Base-by-base conservation (phyloP, 1,140 invertebrate genomes). In the Lepidurus couesii region DNA sequence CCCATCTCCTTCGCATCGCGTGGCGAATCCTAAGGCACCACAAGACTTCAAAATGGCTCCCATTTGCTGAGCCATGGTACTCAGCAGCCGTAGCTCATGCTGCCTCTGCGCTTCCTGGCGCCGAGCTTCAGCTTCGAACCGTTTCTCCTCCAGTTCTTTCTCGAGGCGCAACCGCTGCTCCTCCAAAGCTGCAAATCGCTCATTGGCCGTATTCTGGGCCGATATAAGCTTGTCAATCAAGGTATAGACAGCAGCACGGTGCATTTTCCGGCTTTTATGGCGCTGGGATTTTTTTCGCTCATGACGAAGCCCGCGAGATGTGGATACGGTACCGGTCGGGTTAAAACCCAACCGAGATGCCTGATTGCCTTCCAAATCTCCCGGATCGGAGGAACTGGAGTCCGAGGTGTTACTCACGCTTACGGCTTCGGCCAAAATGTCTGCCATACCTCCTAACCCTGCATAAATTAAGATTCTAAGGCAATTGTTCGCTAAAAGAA, bases 51-150 rank as follows among this genome's bases (percentile, higher is more conserved):
- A 47, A 79, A 79, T 45, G 34, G 44, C 45, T 24, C 73, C 78
- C 78, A 79, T 79, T 44, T 79, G 78, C 26, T 79, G 78, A 10
- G 78, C 73, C 78, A 79, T 79, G 42, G 73, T 79, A 43, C 78
- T 79, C 44, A 79, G 45, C 24, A 79, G 21, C 24, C 74, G 74
- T n/a, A 79, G 16, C 16, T 79, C 78, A 44, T 79, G 78, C 47
- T 79, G 78, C 0, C 78, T 42, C 73, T 79, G 78, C n/a, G 78
- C 78, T 47, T 79, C 78, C 42, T 79, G 78, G 13, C 78, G 73
- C 1, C 21, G 34, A 9, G 78, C 78, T 42, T 79, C 78, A 44
- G 78, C 78, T 45, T 79, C 73, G 13, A 79, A 44, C 43, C 78
- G 73, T 44, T 79, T 79, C 74, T 79, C 78, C 42, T 79, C 78